Conservation (phyloP, 2,797 vertebrate species). For the Columba guinea region DNA sequence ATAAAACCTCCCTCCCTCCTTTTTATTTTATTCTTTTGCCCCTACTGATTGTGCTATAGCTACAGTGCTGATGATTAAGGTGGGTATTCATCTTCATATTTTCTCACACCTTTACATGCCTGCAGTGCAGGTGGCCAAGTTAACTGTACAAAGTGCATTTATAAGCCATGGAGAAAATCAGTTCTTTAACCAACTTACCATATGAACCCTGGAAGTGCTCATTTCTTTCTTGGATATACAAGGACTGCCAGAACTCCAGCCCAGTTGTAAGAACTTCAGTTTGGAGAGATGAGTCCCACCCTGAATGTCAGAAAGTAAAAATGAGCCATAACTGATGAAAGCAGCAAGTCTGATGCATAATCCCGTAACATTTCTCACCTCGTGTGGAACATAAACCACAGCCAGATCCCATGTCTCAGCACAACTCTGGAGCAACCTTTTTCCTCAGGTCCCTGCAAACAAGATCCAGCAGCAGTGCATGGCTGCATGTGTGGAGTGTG, state of each 20-base stretch:
- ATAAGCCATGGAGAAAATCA: background rate
- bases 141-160: background rate
- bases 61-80: background rate
- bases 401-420: background rate
- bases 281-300: background rate
- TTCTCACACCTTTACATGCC: background rate
- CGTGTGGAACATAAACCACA: background rate
- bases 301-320: background rate
- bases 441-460: background rate
- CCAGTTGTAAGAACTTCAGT: background rate
- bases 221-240: background rate
- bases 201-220: background rate
- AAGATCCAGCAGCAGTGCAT: background rate
- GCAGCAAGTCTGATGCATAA: background rate
- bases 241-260: background rate
- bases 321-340: background rate
- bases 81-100: background rate
- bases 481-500: rapidly evolving
- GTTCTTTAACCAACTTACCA: background rate
- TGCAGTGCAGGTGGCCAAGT: background rate
- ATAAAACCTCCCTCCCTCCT: rapidly evolving
- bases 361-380: background rate
- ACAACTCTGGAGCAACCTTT: background rate
- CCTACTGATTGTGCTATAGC: background rate
- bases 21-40: no score